Base-by-base conservation (phyloP, 2,888 invertebrate species). In the Oxytorus armatus region DNA sequence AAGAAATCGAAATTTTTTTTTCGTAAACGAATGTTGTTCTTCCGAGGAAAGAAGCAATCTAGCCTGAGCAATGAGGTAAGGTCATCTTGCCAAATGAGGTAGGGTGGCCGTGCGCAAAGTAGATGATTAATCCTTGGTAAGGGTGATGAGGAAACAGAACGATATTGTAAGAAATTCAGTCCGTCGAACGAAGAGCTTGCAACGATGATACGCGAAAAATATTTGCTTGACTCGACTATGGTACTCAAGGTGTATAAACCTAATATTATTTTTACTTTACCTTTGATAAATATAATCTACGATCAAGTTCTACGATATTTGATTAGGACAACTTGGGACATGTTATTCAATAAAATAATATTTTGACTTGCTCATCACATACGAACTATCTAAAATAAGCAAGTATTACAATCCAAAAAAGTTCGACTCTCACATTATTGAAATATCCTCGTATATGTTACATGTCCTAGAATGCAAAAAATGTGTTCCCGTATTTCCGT, bases 11-110 rank as follows among this genome's bases (percentile, higher is more conserved):
- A 42, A 61, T 29, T 11, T 16, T 36, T 8, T 36, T 3, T 36
- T 36, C 10, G 36, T 36, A 36, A 5, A 5, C 10, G 16, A 7
- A 14, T 42, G n/a, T 53, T 65, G 70, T 33, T 39, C 16, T 72
- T 47, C 16, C 10, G 4, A 11, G 14, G 39, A 3, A 25, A 47
- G 29, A 59, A 57, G 63, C 65, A 59, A 57, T 72, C 49, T 59
- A 57, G 21, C 11, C 44, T 16, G 14, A 16, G 21, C 10, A 29
- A 59, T 21, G 47, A 16, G 10, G 11, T n/a, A n/a, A n/a, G n/a
- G n/a, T n/a, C 33, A 10, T 10, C 29, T 55, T 55, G 16, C n/a
- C 11, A 0, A 18, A 36, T 36, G 4, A 4, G 16, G n/a, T 1
- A 2, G 10, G 8, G 14, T 3, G 18, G 18, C 1, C 7, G n/a